Percentiles rank a stretch among this genome's conserved stretches.
phyloP scores from a whole-genome alignment of 30 jellyfish, hydroid and myxozoan genomes.

The Mastigias papua region DNA sequence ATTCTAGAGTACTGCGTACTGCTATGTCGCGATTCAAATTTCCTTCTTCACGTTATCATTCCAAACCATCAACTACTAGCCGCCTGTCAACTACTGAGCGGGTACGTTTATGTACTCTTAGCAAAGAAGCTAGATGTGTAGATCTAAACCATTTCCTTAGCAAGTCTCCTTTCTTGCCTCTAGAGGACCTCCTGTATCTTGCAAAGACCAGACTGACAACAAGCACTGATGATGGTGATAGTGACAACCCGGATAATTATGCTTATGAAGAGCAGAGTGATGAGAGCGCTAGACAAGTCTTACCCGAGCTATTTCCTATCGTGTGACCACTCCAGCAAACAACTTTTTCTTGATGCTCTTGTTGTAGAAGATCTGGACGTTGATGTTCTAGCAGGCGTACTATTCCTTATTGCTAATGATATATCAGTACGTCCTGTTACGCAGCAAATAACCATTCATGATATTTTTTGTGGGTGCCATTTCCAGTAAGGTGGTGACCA shows the following conservation, averaged over 20 bases:
- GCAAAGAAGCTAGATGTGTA: not conserved
- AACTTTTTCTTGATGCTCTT: conserved; percentile 19
- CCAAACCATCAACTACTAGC: too few relatives aligned
- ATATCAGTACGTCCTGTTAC: conserved; percentile 44
- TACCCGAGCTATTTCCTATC: not conserved
- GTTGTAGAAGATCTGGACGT: conserved; percentile 51
- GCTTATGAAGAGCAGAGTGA: not conserved
- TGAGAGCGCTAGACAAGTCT: not conserved
- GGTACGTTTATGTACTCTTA: not conserved
- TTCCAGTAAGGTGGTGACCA: too few relatives aligned
- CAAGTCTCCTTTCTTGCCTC: not conserved
- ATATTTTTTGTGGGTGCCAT: too few relatives aligned
- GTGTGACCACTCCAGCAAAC: not conserved
- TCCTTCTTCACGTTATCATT: too few relatives aligned
- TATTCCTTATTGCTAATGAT: conserved; percentile 18
- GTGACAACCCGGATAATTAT: not conserved
- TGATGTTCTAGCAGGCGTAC: conserved; percentile 58
- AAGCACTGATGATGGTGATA: not conserved
- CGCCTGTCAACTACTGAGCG: too few relatives aligned
- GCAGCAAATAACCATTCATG: not conserved
- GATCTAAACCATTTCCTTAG: not conserved
- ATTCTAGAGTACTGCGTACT: too few relatives aligned
- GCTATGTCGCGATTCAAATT: too few relatives aligned
- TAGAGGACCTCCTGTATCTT: not conserved
- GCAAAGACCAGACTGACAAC: not conserved